phyloP scores from a whole-genome alignment of 2,888 invertebrate genomes.

The Lucinisca nassula region DNA sequence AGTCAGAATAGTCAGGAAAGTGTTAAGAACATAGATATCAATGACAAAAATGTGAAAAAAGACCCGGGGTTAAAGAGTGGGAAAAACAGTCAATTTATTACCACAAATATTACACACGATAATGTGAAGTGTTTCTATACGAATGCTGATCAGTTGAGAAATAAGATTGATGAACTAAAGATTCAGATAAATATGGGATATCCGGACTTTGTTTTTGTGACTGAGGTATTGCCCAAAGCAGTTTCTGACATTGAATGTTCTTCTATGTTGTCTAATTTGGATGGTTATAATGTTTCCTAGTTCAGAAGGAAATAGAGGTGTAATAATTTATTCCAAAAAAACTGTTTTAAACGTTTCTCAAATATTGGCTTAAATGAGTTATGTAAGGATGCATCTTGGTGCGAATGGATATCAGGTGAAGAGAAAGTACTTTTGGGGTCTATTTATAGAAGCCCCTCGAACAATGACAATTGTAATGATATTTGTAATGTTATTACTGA shows the following conservation, averaged over 20 bases:
- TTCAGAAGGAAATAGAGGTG: conserved; percentile 12
- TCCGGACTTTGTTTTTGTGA: conserved; percentile 32
- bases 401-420: neutral
- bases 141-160: conserved; percentile 31
- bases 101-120: neutral
- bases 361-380: neutral
- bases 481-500: neutral
- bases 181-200: neutral
- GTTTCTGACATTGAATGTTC: neutral
- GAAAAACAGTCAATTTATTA: no score
- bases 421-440: neutral
- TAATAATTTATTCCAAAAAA: conserved; percentile 25
- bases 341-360: conserved; percentile 11
- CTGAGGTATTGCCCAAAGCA: conserved; percentile 10
- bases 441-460: conserved; percentile 21
- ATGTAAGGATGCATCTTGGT: conserved; percentile 6
- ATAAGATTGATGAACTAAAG: conserved; percentile 25
- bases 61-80: no score
- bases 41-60: neutral
- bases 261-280: conserved; percentile 13
- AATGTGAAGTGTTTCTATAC: conserved; percentile 25
- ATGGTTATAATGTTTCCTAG: conserved; percentile 25
- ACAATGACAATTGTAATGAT: neutral
- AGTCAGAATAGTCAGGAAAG: neutral
- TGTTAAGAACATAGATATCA: neutral